phyloP scores from a whole-genome alignment of 2,888 invertebrate genomes.

The Strigamia crassipes region DNA sequence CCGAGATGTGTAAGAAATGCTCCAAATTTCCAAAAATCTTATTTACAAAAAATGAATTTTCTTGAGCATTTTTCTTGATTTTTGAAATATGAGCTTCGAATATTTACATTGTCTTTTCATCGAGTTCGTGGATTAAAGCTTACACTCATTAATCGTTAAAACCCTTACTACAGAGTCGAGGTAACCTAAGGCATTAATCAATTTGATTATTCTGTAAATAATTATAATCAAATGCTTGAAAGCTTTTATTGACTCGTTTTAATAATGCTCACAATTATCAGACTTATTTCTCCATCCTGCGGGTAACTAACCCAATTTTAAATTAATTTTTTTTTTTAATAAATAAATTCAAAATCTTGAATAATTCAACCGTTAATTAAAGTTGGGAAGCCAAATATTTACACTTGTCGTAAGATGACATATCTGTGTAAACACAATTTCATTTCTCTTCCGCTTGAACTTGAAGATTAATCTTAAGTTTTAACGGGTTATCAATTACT shows the following conservation, averaged over 20 bases:
- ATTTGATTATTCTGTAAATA: neutral
- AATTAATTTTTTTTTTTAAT: too few relatives aligned
- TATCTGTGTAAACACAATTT: neutral
- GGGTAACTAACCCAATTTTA: too few relatives aligned
- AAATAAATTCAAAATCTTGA: neutral
- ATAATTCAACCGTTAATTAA: neutral
- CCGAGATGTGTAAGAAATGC: too few relatives aligned
- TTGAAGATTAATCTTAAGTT: neutral
- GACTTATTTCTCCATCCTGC: too few relatives aligned
- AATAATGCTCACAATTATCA: neutral
- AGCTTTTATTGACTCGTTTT: neutral
- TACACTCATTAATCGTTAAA: conserved; percentile 4
- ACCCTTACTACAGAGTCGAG: neutral
- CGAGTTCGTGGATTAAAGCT: neutral
- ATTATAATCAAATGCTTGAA: neutral
- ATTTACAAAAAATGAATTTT: too few relatives aligned
- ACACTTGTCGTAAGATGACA: neutral
- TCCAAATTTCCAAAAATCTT: too few relatives aligned
- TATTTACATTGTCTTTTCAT: neutral
- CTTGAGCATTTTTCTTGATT: too few relatives aligned
- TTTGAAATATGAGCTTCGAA: neutral
- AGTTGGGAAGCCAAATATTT: neutral
- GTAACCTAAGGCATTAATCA: neutral
- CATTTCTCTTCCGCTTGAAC: neutral
- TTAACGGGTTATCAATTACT: neutral